Evolutionary conservation across 2,888 invertebrate genomes (phyloP).

Genomic region (Ormyrus pomaceus): DNA sequence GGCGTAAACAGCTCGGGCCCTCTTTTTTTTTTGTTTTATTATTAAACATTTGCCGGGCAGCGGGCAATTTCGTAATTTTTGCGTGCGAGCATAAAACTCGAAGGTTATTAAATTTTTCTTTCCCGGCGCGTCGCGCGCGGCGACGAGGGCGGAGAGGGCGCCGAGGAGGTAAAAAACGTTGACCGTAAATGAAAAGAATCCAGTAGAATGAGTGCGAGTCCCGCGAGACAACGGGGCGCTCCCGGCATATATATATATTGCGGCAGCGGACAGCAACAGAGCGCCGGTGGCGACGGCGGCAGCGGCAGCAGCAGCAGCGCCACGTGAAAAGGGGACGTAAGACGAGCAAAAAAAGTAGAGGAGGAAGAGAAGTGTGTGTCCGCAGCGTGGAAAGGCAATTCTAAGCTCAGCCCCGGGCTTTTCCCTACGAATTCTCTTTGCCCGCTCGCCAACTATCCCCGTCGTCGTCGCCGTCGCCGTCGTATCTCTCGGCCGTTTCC

Average conservation of each 20-base stretch:
- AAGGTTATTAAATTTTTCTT: slow-evolving; percentile 47
- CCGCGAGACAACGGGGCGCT: slow-evolving; percentile 23
- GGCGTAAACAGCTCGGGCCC: too few relatives aligned
- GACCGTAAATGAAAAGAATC: slow-evolving; percentile 52
- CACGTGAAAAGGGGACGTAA: slow-evolving; percentile 13
- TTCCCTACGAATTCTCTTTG: slow-evolving; percentile 48
- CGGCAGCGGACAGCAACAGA: neutral
- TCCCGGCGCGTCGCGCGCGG: neutral
- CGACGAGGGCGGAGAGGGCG: neutral
- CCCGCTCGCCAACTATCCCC: slow-evolving; percentile 23
- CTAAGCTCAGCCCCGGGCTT: slow-evolving; percentile 32
- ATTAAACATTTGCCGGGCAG: too few relatives aligned
- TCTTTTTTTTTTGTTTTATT: too few relatives aligned
- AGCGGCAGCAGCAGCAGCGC: neutral
- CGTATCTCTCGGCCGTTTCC: slow-evolving; percentile 24
- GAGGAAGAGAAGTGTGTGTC: slow-evolving; percentile 3
- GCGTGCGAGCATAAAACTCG: slow-evolving; percentile 1
- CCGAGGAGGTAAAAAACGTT: slow-evolving; percentile 8
- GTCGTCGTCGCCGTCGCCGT: neutral
- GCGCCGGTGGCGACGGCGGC: too few relatives aligned
- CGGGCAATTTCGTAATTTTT: slow-evolving; percentile 33
- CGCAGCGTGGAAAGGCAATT: slow-evolving; percentile 40
- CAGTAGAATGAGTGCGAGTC: slow-evolving; percentile 39
- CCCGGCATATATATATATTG: slow-evolving; percentile 46
- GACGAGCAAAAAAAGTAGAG: neutral